Evolutionary conservation across 2,797 vertebrate species (phyloP).

Genomic region (Glossophaga mutica): DNA sequence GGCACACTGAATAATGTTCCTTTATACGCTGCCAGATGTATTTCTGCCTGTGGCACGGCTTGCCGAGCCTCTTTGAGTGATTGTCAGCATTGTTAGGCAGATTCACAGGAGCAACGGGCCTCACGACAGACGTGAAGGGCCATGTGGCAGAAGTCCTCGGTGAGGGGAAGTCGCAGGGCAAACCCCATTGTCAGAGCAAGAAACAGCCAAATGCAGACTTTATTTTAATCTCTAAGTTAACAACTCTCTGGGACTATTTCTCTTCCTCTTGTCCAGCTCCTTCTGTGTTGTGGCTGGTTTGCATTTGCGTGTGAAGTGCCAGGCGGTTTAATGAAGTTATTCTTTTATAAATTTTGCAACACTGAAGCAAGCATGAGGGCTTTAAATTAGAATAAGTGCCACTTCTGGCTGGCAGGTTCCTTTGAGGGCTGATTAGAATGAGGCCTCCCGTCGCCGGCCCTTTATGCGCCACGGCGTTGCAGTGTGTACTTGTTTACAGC

Average conservation of each 20-base stretch:
- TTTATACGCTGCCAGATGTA: constrained; percentile 39
- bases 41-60: constrained; percentile 53
- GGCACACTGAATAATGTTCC: neutral
- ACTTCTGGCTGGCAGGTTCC: constrained; percentile 84
- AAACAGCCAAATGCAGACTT: constrained; percentile 49
- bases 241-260: constrained; percentile 55
- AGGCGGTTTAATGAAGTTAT: constrained; percentile 83
- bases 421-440: constrained; percentile 86
- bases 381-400: constrained; percentile 88
- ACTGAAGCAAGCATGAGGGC: constrained; percentile 83
- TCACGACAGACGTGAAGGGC: constrained; percentile 29
- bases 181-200: neutral
- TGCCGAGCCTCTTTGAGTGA: constrained; percentile 7
- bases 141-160: constrained; percentile 2
- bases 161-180: constrained; percentile 1
- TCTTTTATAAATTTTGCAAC: constrained; percentile 85
- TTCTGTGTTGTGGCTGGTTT: constrained; percentile 70
- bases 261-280: constrained; percentile 59
- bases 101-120: neutral
- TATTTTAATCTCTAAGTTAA: constrained; percentile 32
- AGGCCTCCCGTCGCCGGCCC: constrained; percentile 81
- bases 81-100: constrained; percentile 49
- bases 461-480: constrained; percentile 74
- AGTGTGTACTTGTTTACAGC: constrained; percentile 79
- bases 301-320: constrained; percentile 80